Evolutionary conservation across 2,888 invertebrate species (phyloP), one percentile per base, ranked within the genome.

Genomic region (Eupithecia subumbrata): DNA sequence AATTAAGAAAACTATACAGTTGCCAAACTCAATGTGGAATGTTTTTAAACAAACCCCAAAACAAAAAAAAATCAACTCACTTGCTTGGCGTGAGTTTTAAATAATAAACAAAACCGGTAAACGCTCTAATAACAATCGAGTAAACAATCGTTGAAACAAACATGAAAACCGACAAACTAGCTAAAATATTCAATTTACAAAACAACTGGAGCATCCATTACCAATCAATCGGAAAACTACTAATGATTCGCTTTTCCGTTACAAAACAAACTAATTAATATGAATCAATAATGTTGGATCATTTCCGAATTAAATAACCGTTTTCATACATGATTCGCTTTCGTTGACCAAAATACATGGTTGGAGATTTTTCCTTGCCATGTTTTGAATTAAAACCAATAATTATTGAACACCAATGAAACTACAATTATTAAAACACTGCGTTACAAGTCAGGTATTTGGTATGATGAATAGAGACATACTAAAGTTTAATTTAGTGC

Each of bases 271-370:
- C 68, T 30, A 60, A 68, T 73, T 68, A 60, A 68, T 45, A 34
- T 11, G 18, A 34, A 73, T 37, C 25, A 52, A 45, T 67, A 18
- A 72, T 43, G 48, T 66, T 52, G 66, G 43, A 56, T 69, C 72
- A 73, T 45, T 70, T 69, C 76, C 74, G 60, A 70, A 74, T 43
- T 30, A 30, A 71, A 45, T 77, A 70, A 76, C 67, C 72, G 66
- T 67, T 70, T 69, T 70, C 66, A 76, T 37, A 56, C 40, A 14
- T 30, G 45, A 76, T 70, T 63, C 43, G 67, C 70, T 76, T 70
- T 67, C 72, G 30, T 71, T 43, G 34, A 69, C 14, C 43, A 22
- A 40, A 40, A 22, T 40, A 67, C 67, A 67, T 37, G 67, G 40
- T 67, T 12, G 22, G 22, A 67, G 16, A 11, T 37, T 11, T 40